A percentile compares a stretch with the other conserved stretches of the same genome.
phyloP scores from a whole-genome alignment of 2,113 vertebrate species.

The Alosa alosa region DNA sequence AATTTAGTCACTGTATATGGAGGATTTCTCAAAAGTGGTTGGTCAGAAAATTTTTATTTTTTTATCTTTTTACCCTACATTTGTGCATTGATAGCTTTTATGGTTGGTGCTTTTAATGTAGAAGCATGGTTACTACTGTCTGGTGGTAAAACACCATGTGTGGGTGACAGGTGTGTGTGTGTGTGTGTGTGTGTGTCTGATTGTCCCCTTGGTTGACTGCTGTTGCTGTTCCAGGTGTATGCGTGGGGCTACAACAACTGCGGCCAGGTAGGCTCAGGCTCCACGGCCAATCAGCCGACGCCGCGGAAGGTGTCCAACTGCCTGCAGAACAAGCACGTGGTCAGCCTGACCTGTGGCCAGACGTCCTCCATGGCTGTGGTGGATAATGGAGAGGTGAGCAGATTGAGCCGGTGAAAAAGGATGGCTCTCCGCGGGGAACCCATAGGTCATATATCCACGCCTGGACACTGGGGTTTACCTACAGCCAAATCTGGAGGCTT shows the following conservation, averaged over 20 bases:
- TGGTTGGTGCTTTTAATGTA: no score
- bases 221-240: conserved; percentile 75
- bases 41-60: no score
- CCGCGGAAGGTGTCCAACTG: conserved; percentile 87
- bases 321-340: conserved; percentile 83
- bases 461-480: no score
- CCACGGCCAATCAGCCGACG: conserved; percentile 90
- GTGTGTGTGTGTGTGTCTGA: not conserved
- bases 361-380: conserved; percentile 90
- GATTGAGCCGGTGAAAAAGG: not conserved
- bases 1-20: no score
- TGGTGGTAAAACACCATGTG: no score
- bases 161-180: no score
- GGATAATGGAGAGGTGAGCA: conserved; percentile 91
- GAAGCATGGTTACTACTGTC: no score
- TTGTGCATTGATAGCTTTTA: no score
- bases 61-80: no score
- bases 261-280: conserved; percentile 94
- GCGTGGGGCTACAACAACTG: conserved; percentile 99
- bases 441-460: not conserved
- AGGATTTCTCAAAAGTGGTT: no score
- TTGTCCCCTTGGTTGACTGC: not conserved
- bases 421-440: not conserved
- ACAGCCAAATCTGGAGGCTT: not conserved
- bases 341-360: conserved; percentile 88